Conservation (phyloP, 2,797 vertebrate genomes). For the Tapera naevia region DNA sequence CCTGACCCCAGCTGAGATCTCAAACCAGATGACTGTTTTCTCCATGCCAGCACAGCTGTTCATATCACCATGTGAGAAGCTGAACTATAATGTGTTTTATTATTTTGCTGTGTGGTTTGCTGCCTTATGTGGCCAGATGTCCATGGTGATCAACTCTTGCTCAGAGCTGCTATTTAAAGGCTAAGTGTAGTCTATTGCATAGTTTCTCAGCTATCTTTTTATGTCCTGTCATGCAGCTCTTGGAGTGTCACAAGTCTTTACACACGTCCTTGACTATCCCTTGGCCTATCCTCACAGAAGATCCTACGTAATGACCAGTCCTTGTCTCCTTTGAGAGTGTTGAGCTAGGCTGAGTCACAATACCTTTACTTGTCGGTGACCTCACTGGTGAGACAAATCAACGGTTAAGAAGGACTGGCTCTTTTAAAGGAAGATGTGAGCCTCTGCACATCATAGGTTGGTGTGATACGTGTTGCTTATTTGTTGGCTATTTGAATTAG, state of each 20-base stretch:
- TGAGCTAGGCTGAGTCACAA: background rate
- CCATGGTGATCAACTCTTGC: background rate
- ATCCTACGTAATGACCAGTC: rapidly evolving
- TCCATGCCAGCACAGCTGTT: background rate
- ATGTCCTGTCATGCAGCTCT: background rate
- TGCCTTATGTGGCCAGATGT: background rate
- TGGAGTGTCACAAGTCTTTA: background rate
- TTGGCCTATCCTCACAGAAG: rapidly evolving
- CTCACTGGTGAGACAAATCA: background rate
- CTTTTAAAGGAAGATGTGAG: background rate
- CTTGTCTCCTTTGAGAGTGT: background rate
- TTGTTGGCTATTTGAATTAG: background rate
- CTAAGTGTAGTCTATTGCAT: background rate
- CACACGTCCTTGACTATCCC: background rate
- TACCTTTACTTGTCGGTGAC: background rate
- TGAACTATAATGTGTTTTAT: background rate
- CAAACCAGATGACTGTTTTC: background rate
- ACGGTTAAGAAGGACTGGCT: background rate
- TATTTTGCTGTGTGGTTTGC: background rate
- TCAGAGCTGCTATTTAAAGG: background rate
- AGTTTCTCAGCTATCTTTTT: background rate
- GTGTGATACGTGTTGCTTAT: background rate
- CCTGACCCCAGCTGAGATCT: background rate
- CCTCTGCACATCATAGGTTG: background rate
- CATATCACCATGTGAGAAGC: background rate